Conservation (phyloP, 2,797 vertebrate genomes). For the Merluccius polli region DNA sequence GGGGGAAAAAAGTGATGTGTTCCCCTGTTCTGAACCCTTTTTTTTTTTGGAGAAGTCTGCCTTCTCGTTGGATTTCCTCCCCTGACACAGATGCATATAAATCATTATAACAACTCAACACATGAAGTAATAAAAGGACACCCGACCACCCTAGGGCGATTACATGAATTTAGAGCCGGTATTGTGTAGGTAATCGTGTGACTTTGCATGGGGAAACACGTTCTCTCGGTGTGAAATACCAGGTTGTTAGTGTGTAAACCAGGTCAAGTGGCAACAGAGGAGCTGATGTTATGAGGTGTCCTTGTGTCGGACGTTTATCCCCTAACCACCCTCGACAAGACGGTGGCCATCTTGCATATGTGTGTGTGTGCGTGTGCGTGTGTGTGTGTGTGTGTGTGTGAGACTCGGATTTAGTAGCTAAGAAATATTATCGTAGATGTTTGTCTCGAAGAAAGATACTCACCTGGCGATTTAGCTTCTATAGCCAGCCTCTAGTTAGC, state of each 20-base stretch:
- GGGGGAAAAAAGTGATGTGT: neutral
- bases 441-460: too few species aligned
- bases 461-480: too few species aligned
- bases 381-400: neutral
- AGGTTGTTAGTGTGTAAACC: neutral
- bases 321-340: neutral
- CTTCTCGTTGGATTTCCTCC: neutral
- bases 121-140: neutral
- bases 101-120: neutral
- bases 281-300: neutral
- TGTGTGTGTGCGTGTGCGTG: neutral
- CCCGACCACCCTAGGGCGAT: neutral
- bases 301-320: neutral
- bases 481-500: too few species aligned
- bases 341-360: neutral
- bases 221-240: neutral
- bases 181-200: neutral
- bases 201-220: neutral
- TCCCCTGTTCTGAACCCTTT: neutral
- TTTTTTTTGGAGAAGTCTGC: neutral
- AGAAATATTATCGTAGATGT: too few species aligned
- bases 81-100: neutral
- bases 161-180: neutral
- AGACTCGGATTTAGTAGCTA: too few species aligned
- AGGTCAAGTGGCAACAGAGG: neutral